Evolutionary conservation across 2,888 invertebrate genomes (phyloP), one percentile per base, ranked within the genome.

Genomic region (Schizaphis graminum): DNA sequence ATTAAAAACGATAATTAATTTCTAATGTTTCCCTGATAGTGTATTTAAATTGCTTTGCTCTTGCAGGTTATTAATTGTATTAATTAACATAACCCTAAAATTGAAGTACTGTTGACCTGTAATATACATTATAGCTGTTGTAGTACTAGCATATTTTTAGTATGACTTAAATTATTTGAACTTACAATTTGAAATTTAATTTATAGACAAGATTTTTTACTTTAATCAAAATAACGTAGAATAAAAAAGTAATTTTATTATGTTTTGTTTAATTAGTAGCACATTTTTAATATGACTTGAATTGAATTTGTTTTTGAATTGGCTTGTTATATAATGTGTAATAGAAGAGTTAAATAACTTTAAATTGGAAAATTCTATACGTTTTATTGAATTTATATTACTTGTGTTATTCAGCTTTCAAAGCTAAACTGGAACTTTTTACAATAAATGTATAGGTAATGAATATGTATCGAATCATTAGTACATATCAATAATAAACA

Each of bases 1-100:
- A 85, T 85, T 44, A 85, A 85, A 85, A 85, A 85, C 26, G 67
- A 67, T 67, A 67, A 67, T 67, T 67, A 67, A 67, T 67, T 35
- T 67, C n/a, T 67, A 67, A 67, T 67, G n/a, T 16, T 67, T 67
- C n/a, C 16, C n/a, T 35, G 16, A 16, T 77, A 77, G 35, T 77
- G 35, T 35, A 21, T 35, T 77, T 35, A 77, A 77, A 77, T 8
- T 77, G 3, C 35, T 35, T 35, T 35, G 35, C 21, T 77, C 77
- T 41, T 35, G 77, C 41, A 44, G 41, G 21, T 35, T 67, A 67
- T 53, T 53, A 21, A 21, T 67, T 67, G 35, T 7, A 77, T 77
- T 77, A 77, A 77, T 77, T 41, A 35, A 77, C 35, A n/a, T 77
- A 77, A 77, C 77, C 35, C 35, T 77, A 35, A 77, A 35, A 77